Conservation (phyloP, 2,113 vertebrate genomes). For the Apteryx owenii region DNA sequence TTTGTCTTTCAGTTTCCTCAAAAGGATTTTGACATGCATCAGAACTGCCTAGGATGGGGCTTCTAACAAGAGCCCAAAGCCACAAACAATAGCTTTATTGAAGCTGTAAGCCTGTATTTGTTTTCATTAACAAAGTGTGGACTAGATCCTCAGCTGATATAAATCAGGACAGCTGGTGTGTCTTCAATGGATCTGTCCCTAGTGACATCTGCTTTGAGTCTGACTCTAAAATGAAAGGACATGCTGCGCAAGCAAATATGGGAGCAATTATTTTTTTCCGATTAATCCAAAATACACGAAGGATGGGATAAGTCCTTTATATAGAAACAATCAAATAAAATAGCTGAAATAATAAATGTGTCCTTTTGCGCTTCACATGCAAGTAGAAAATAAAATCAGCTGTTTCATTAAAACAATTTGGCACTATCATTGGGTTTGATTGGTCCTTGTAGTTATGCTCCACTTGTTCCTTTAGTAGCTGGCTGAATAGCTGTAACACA, state of each 20-base stretch:
- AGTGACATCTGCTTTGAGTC: neutral
- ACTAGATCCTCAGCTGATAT: neutral
- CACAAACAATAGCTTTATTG: neutral
- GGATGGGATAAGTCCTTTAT: neutral
- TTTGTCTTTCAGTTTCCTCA: neutral
- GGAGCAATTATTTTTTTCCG: neutral
- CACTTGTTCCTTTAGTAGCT: neutral
- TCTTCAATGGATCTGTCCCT: neutral
- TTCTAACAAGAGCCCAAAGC: neutral
- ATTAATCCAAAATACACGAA: neutral
- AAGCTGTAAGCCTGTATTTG: neutral
- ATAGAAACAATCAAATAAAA: neutral
- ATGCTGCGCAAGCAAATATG: neutral
- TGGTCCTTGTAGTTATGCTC: neutral
- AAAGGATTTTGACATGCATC: neutral
- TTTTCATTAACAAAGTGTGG: neutral
- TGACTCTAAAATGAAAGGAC: neutral
- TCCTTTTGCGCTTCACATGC: neutral
- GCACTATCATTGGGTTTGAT: neutral
- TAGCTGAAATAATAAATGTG: neutral
- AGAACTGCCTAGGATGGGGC: neutral
- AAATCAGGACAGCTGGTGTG: neutral
- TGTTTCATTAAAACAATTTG: neutral
- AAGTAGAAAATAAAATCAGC: neutral
- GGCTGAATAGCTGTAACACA: constrained; percentile 6